Evolutionary conservation across 2,797 vertebrate genomes (phyloP).

Genomic region (Muscicapa striata): DNA sequence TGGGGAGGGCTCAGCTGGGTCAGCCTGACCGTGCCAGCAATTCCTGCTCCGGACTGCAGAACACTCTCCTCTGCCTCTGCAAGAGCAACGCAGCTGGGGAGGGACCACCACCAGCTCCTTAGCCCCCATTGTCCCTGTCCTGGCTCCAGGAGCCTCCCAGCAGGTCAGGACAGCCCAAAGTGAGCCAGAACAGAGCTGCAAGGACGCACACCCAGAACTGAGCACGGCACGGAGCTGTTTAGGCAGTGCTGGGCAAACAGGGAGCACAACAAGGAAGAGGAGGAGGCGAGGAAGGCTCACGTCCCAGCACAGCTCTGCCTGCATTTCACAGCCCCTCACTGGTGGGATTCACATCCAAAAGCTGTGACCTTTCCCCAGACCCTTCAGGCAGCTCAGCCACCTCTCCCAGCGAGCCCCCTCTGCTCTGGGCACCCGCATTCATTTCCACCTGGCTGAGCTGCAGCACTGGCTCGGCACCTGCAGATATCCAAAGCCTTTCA

Average conservation of each 20-base stretch:
- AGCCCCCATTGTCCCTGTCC: accelerated
- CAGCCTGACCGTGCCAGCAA: not conserved
- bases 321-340: not conserved
- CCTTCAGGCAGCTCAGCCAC: not conserved
- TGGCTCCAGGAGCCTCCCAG: not conserved
- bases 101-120: not conserved
- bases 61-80: not conserved
- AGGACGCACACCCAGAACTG: not conserved
- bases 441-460: not conserved
- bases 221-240: accelerated
- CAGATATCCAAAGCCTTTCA: conserved; percentile 39
- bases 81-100: not conserved
- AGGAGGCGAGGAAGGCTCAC: not conserved
- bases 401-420: not conserved
- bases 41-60: not conserved
- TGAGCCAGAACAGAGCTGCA: not conserved
- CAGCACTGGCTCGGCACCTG: not conserved
- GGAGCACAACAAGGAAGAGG: not conserved
- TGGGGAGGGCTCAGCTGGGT: not conserved
- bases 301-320: not conserved
- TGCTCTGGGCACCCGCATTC: accelerated
- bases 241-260: not conserved
- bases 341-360: accelerated
- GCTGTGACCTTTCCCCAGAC: not conserved
- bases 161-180: not conserved